These are phyloP conservation scores for Heliconius sara DNA, from an alignment of 2,888 invertebrate genomes.

Conservation along the genomic window DNA sequence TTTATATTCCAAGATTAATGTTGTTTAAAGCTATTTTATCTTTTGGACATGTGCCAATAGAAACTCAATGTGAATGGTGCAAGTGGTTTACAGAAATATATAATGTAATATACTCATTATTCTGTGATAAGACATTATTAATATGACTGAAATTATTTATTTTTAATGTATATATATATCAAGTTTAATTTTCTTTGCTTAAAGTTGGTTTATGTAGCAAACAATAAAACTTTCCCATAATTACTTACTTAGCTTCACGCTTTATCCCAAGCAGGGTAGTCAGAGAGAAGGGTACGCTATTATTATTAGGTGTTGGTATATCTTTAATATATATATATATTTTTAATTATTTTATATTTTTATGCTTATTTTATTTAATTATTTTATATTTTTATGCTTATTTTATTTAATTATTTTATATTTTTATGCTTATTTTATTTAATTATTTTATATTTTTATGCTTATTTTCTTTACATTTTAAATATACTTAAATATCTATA, in stretches of 20 bases:
- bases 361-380: too few species aligned
- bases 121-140: not conserved
- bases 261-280: too few species aligned
- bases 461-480: too few species aligned
- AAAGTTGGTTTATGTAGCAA: not conserved
- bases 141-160: not conserved
- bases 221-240: not conserved
- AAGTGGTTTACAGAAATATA: not conserved
- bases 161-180: not conserved
- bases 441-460: too few species aligned
- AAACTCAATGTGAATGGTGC: not conserved
- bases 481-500: too few species aligned
- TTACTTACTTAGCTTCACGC: not conserved
- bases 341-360: too few species aligned
- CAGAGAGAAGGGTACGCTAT: too few species aligned
- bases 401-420: too few species aligned
- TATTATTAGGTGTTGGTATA: too few species aligned
- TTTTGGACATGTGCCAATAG: constrained; percentile 15
- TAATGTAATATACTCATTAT: not conserved
- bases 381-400: too few species aligned
- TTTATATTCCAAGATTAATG: constrained; percentile 22
- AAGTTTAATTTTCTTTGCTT: not conserved
- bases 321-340: too few species aligned
- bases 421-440: too few species aligned
- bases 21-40: constrained; percentile 14